Evolutionary conservation across 1,140 invertebrate genomes (phyloP), one percentile per base, ranked within the genome.

Genomic region (Drosophila lacertosa): DNA sequence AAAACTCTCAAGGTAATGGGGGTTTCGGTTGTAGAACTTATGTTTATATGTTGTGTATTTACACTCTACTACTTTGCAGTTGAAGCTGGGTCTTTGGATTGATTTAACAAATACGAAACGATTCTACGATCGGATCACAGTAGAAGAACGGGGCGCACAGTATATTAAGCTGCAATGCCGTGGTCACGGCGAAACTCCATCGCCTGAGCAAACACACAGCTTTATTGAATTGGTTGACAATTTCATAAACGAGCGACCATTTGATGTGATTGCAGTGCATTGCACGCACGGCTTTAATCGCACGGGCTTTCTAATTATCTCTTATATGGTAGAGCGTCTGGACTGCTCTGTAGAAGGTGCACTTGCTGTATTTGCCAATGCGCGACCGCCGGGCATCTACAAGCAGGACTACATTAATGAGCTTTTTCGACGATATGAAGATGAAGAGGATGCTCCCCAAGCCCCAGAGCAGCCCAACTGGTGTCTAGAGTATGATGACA

Each of bases 271-370:
- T 70, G 97, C 95, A 44, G 96, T 99, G 26, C 99, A 99, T 91
- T 99, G 99, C 90, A 99, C 99, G 0, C 99, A 99, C 93, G 99
- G 99, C 0, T 99, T 99, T 89, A 99, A 99, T 92, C 93, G 99
- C 77, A 99, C 98, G 20, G 99, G 97, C 1, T 99, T 99, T 91
- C 92, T 99, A 0, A 96, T 99, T 48, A 94, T 95, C 47, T 95
- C 97, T 2, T 99, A 97, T 92, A 93, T 99, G 79, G 96, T 99
- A 4, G 94, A 97, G 92, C 93, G 94, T 60, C 92, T 95, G 47
- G 94, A 95, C 88, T 96, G 93, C 83, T 95, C 95, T 90, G 93
- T 98, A 2, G 96, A 97, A 63, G 95, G 95, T 15, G 97, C 97
- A 0, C 79, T 99, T 0, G 91, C 92, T 45, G 93, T 94, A 79